Evolutionary conservation across 2,113 vertebrate genomes (phyloP).

Genomic region (Atlantisia rogersi): DNA sequence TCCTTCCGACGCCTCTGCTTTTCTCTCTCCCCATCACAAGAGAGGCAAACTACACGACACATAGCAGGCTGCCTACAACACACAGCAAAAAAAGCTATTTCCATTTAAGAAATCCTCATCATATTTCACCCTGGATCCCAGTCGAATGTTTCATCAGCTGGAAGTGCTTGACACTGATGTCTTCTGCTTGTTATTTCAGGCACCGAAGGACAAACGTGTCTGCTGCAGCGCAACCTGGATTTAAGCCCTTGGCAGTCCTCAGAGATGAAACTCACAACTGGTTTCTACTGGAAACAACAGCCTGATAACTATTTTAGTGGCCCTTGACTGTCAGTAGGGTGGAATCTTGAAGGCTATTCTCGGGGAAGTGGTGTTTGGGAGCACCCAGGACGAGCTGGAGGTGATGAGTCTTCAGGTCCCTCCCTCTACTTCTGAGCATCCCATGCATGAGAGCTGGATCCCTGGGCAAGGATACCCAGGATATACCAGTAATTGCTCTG

Average conservation of each 20-base stretch:
- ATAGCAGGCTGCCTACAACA: neutral
- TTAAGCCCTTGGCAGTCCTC: neutral
- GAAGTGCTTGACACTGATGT: constrained; percentile 49
- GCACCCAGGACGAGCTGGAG: neutral
- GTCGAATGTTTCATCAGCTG: constrained; percentile 57
- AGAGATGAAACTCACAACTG: neutral
- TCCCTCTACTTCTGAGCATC: neutral
- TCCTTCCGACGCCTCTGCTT: neutral
- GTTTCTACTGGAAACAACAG: neutral
- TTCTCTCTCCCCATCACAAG: neutral
- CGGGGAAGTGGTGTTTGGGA: neutral
- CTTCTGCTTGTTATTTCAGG: constrained; percentile 61
- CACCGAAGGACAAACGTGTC: constrained; percentile 28
- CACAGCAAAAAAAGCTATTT: neutral
- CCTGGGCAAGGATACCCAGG: neutral
- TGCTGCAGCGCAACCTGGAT: constrained; percentile 13
- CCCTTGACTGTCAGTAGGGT: neutral
- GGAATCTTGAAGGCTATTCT: neutral
- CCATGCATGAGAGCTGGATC: accelerated
- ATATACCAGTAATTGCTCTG: neutral
- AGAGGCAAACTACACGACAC: neutral
- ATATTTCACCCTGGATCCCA: neutral
- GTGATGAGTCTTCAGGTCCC: neutral
- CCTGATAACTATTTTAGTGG: neutral
- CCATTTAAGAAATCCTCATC: constrained; percentile 13